Evolutionary conservation across 2,888 invertebrate genomes (phyloP).

Genomic region (Ophioninae sp.): DNA sequence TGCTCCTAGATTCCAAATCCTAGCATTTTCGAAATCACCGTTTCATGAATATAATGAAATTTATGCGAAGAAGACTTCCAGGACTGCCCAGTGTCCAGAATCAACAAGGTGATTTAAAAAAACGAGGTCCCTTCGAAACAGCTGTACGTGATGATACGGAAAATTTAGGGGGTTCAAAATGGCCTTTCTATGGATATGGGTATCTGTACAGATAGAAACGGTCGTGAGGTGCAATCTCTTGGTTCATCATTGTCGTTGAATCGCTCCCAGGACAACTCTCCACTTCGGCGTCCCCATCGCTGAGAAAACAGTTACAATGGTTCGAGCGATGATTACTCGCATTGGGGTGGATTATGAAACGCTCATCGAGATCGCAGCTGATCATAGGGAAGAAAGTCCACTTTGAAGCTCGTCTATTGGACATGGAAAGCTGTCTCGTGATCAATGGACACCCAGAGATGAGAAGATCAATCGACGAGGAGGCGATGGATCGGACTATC

Average conservation of each 20-base stretch:
- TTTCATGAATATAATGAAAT: no score
- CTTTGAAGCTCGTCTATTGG: not conserved
- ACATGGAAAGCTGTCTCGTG: not conserved
- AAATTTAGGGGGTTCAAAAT: not conserved
- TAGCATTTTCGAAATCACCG: no score
- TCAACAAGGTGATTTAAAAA: no score
- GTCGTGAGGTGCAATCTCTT: constrained; percentile 53
- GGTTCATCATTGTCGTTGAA: constrained; percentile 66
- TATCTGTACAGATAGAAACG: constrained; percentile 42
- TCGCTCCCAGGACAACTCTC: constrained; percentile 67
- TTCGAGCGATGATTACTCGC: constrained; percentile 76
- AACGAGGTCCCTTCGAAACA: no score
- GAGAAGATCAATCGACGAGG: not conserved
- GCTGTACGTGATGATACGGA: not conserved
- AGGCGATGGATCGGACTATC: not conserved
- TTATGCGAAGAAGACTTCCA: no score
- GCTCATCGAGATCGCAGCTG: constrained; percentile 69
- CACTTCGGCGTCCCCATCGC: constrained; percentile 59
- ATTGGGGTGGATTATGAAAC: constrained; percentile 77
- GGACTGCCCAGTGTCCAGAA: no score
- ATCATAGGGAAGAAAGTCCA: constrained; percentile 23
- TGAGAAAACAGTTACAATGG: constrained; percentile 72
- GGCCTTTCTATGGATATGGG: not conserved
- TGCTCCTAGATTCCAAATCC: no score
- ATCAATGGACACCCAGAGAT: not conserved